phyloP scores from a whole-genome alignment of 2,888 invertebrate genomes.

The Trichopoda pennipes region DNA sequence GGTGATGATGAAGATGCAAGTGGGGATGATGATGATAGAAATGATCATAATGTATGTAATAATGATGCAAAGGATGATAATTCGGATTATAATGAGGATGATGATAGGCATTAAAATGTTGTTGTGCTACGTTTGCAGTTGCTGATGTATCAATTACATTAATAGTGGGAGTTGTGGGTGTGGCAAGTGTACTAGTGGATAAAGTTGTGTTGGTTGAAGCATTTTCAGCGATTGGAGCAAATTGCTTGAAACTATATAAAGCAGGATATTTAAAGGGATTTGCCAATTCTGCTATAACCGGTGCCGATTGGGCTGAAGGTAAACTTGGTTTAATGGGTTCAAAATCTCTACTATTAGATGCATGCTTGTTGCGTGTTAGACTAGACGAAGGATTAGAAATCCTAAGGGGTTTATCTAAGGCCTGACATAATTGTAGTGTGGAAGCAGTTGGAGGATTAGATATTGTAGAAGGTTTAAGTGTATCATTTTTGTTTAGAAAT shows the following conservation, averaged over 20 bases:
- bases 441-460: conserved; percentile 74
- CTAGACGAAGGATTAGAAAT: conserved; percentile 10
- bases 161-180: conserved; percentile 29
- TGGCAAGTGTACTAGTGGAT: conserved; percentile 36
- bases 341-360: conserved; percentile 33
- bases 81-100: conserved; percentile 64
- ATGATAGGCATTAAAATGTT: conserved; percentile 72
- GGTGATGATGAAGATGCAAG: conserved; percentile 61
- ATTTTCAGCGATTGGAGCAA: conserved; percentile 75
- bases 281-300: conserved; percentile 68
- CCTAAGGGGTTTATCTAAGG: conserved; percentile 65
- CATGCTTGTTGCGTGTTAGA: conserved; percentile 66
- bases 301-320: conserved; percentile 70
- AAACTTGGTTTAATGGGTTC: conserved; percentile 47
- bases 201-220: conserved; percentile 64
- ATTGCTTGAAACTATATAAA: conserved; percentile 70
- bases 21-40: conserved; percentile 60
- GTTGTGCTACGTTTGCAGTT: conserved; percentile 53
- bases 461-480: conserved; percentile 53
- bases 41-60: conserved; percentile 62
- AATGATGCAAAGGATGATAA: conserved; percentile 64
- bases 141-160: conserved; percentile 32
- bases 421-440: conserved; percentile 73
- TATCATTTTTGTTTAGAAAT: conserved; percentile 34
- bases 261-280: conserved; percentile 74